These are phyloP conservation scores for Crax fasciolata DNA, from an alignment of 2,797 vertebrate species.

Conservation along the genomic window DNA sequence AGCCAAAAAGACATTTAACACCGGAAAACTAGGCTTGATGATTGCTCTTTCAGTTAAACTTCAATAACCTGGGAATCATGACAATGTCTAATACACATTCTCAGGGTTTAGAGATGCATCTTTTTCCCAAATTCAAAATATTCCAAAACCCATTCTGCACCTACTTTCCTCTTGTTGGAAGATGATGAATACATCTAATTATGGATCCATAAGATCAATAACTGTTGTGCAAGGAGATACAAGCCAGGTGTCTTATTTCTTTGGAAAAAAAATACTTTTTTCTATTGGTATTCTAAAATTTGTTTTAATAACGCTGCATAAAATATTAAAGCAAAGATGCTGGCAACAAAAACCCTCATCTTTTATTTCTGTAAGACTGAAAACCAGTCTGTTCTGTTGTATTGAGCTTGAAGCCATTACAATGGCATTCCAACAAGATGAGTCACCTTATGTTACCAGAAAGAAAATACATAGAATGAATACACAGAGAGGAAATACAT, in stretches of 20 bases:
- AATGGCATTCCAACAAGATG: constrained; percentile 48
- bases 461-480: not conserved
- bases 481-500: not conserved
- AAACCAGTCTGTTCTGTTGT: not conserved
- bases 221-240: not conserved
- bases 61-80: not conserved
- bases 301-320: not conserved
- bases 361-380: not conserved
- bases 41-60: not conserved
- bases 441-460: not conserved
- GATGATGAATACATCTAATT: not conserved
- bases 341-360: not conserved
- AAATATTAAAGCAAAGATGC: constrained; percentile 22
- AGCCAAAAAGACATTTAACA: not conserved
- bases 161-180: not conserved
- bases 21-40: not conserved
- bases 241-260: not conserved
- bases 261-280: not conserved
- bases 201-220: not conserved
- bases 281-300: not conserved
- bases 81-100: not conserved
- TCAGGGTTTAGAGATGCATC: constrained; percentile 14
- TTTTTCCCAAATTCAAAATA: not conserved
- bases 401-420: constrained; percentile 8
- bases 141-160: not conserved